Evolutionary conservation across 2,113 vertebrate species (phyloP), one percentile per base, ranked within the genome.

Genomic region (Brachyistius frenatus): DNA sequence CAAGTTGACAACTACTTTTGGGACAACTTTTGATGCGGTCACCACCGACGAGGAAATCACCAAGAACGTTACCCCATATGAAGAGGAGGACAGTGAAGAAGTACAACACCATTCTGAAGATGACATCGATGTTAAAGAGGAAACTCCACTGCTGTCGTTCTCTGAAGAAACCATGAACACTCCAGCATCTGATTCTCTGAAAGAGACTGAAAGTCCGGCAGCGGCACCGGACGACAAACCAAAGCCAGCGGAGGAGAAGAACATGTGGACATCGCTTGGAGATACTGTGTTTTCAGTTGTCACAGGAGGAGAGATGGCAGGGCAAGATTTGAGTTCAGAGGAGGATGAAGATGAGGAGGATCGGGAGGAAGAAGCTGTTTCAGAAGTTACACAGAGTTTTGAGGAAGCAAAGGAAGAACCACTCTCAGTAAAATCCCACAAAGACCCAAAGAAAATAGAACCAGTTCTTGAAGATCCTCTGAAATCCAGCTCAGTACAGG

Each of bases 11-110:
- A 97, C 96, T 16, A 95, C 94, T 32, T 82, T 96, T 73, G 96
- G 95, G 33, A 93, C 95, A 39, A 98, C 96, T 4, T 95, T 95
- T 11, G 98, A 99, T 78, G 97, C 94, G 0, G 52, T 97, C 32
- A 89, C 93, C 7, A 95, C 96, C 0, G 94, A 97, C 65, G 96
- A 97, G 5, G 95, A 97, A 83, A 85, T 93, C 10, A 98, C 97
- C 5, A 88, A 68, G n/a, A 94, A 93, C 55, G 94, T 96, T 11
- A 97, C 96, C 0, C 91, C 95, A 0, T 62, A 90, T 62, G 93
- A 96, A 68, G 95, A 94, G 36, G 95, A 95, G 65, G 93, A 94
- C 52, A 36, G 55, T 8, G 81, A 94, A 44, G 46, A 82, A 1
- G 69, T 86, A 30, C 85, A 91, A 31, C 84, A 82, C 77, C 91